Evolutionary conservation across 2,797 vertebrate species (phyloP), one percentile per base, ranked within the genome.

Genomic region (Meda fulgida): DNA sequence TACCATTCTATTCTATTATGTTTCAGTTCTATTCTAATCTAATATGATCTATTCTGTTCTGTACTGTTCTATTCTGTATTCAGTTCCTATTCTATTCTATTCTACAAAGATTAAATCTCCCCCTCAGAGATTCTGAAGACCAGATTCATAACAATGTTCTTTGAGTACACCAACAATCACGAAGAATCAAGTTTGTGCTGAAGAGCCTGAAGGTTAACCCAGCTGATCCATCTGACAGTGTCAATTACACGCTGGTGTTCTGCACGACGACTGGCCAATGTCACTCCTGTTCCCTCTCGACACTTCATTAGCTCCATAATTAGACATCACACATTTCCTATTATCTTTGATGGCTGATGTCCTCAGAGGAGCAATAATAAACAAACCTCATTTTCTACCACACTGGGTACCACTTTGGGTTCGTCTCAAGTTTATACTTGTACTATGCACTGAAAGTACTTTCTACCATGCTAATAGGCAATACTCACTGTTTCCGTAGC

Each of bases 251-350:
- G 51, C 76, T 40, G 26, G 6, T 60, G 60, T 66, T 31, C 48
- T 73, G 36, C 80, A 55, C 23, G 13, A 81, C 36, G 21, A 18
- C 29, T 48, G 43, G 19, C 11, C 72, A 80, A 13, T 72, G 43
- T 66, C 69, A 66, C 46, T 75, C 78, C 51, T 79, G 75, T 60
- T 71, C 43, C 43, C 13, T 31, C 26, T 43, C 40, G 51, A 46
- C 77, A 79, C 58, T 79, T 71, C 55, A 58, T 86, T 76, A 69
- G 58, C 13, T 73, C 13, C 55, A 73, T 72, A 73, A 82, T 73
- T 82, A 73, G 53, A 63, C 53, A 82, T 82, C 38, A 72, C 80
- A 63, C 7, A 48, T 82, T 63, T 72, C 80, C 38, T 48, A 63
- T 82, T 73, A 82, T 43, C 80, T 73, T 5, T 34, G 38, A 82